Evolutionary conservation across 2,888 invertebrate genomes (phyloP).

Genomic region (Ennomos fuscantarius): DNA sequence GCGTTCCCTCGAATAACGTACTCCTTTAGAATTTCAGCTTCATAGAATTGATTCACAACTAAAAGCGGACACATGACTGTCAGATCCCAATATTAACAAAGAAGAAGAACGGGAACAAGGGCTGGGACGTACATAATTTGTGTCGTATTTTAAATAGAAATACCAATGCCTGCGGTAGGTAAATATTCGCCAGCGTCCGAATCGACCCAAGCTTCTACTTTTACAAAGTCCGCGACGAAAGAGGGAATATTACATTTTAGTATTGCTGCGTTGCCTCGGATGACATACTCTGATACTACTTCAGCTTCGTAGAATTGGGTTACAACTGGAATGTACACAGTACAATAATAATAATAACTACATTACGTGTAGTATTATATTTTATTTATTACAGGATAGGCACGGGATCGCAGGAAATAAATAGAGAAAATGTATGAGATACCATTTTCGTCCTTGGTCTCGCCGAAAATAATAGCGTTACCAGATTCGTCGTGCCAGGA

Average conservation of each 20-base stretch:
- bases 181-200: slow-evolving; percentile 89
- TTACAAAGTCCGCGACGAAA: slow-evolving; percentile 96
- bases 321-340: slow-evolving; percentile 87
- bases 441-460: slow-evolving; percentile 70
- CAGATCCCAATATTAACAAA: slow-evolving; percentile 22
- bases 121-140: slow-evolving; percentile 7
- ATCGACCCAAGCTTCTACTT: slow-evolving; percentile 93
- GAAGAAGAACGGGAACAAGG: slow-evolving; percentile 33
- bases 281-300: slow-evolving; percentile 95
- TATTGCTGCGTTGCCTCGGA: slow-evolving; percentile 94
- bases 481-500: slow-evolving; percentile 94
- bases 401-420: slow-evolving; percentile 29
- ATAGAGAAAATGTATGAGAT: slow-evolving; percentile 40
- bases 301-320: slow-evolving; percentile 95
- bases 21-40: slow-evolving; percentile 94
- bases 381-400: slow-evolving; percentile 32
- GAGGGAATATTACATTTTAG: slow-evolving; percentile 96
- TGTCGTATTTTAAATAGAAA: slow-evolving; percentile 37
- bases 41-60: slow-evolving; percentile 94
- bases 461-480: slow-evolving; percentile 74
- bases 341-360: background rate
- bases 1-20: slow-evolving; percentile 96
- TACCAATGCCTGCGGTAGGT: slow-evolving; percentile 91
- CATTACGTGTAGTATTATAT: no score
- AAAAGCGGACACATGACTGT: slow-evolving; percentile 47